Base-by-base conservation (phyloP, 2,113 vertebrate genomes). In the Dipodomys stephensi region DNA sequence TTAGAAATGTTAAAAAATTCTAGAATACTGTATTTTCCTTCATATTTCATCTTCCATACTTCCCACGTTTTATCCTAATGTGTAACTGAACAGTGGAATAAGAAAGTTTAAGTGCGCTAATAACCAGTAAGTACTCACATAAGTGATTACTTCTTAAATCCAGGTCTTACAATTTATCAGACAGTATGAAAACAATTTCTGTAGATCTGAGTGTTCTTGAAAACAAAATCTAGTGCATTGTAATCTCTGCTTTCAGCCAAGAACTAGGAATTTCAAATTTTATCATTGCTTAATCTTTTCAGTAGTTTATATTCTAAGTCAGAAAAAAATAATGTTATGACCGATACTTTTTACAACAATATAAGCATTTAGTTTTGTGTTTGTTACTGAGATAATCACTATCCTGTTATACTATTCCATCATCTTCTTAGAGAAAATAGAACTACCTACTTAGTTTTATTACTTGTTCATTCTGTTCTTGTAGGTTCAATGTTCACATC, bases 101-200 rank as follows among this genome's bases (percentile, higher is more conserved):
- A 69, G n/a, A 83, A 2, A 27, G 4, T 87, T 22, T 67, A 18
- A 25, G 15, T 57, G 53, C 53, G 15, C 3, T 57, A 57, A 57
- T 11, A 86, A 71, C 27, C 7, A 88, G 18, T 18, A 60, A 4
- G 35, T 67, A 79, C 30, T 92, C 72, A 80, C 81, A 90, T 10
- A 92, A 92, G 62, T n/a, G 13, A 92, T 94, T 7, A 39, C 2
- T 69, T 83, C 32, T 11, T 91, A 72, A 94, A 79, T 53, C 2
- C 32, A 87, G 11, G 8, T 92, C 39, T n/a, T 90, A 16, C 79
- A 82, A 71, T 73, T 72, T 81, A 67, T 89, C n/a, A 81, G 53
- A 3, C 76, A 82, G 15, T 10, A 90, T 83, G 88, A 72, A 89
- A 80, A 32, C 32, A 68, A 92, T 71, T 65, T 74, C 74, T 83